Evolutionary conservation across 1,140 invertebrate genomes (phyloP), one percentile per base, ranked within the genome.

Genomic region (Nylanderia fulva): DNA sequence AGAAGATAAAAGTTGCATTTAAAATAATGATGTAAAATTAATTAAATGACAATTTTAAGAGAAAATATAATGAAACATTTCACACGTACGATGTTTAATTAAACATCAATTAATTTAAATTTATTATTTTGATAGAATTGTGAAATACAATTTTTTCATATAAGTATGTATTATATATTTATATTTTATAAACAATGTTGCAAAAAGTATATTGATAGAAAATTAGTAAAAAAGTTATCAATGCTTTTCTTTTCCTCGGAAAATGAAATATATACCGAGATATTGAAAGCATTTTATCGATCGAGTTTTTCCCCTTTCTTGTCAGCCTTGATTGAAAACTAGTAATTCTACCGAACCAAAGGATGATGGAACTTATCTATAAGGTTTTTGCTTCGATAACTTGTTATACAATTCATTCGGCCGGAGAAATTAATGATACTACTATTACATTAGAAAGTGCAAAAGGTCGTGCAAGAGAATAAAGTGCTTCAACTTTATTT

Each of bases 211-310:
- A 36, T 56, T 72, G 29, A 29, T 36, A 72, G n/a, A 36, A 56
- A 56, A 39, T 72, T 72, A 72, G 6, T 56, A 72, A 72, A 56
- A 56, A 33, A 11, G 29, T 72, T 72, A 72, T 72, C 54, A 29
- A 36, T 36, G n/a, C n/a, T 15, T 72, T 7, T 48, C 45, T 48
- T 33, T 33, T 1, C 15, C 1, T 4, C 4, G 15, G 45, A 39
- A 36, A 56, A 72, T 24, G 11, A 72, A 69, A 6, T 56, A 15
- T 36, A 36, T 13, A 24, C 15, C 36, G 29, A 72, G n/a, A 42
- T 61, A 75, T n/a, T 42, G 4, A 75, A 75, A 63, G 11, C 24
- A n/a, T 13, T n/a, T n/a, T 61, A 27, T 75, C 27, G 56, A 76
- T 76, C 54, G 15, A 8, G n/a, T 3, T 58, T 74, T 58, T 39